Percentiles rank a stretch among this genome's conserved stretches.
Evolutionary conservation across 2,113 vertebrate genomes (phyloP).

Genomic region (Catharus minimus): DNA sequence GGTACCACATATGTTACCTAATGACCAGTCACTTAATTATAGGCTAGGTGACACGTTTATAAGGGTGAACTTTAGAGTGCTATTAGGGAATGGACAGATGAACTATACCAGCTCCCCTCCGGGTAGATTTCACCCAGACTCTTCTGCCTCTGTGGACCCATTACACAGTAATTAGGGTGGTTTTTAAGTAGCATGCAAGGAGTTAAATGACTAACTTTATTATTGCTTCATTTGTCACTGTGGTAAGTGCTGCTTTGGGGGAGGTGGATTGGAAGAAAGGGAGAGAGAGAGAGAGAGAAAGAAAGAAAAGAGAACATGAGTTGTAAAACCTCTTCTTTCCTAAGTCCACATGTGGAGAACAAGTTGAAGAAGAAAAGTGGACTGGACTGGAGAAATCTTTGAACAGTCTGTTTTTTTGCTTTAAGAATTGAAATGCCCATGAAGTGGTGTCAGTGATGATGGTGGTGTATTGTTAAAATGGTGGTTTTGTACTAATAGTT

Average conservation of each 20-base stretch:
- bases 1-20: constrained; percentile 85
- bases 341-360: neutral
- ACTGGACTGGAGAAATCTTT: neutral
- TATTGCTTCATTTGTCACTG: constrained; percentile 89
- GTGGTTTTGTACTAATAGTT: neutral
- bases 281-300: neutral
- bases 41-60: constrained; percentile 94
- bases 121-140: constrained; percentile 86
- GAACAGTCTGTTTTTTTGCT: neutral
- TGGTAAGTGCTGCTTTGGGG: constrained; percentile 69
- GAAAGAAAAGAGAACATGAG: neutral
- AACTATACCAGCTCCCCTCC: constrained; percentile 78
- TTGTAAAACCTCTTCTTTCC: neutral
- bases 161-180: constrained; percentile 94
- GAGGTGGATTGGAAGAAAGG: constrained; percentile 26
- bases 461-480: neutral
- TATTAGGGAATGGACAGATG: constrained; percentile 88
- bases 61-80: constrained; percentile 97
- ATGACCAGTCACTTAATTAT: constrained; percentile 93
- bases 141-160: constrained; percentile 82
- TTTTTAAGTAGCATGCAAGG: constrained; percentile 92
- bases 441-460: neutral
- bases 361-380: neutral
- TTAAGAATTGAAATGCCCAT: neutral
- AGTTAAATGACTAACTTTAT: constrained; percentile 96